These are phyloP conservation scores for Tachystola acroxantha DNA, from an alignment of 2,888 invertebrate species.

Conservation along the genomic window DNA sequence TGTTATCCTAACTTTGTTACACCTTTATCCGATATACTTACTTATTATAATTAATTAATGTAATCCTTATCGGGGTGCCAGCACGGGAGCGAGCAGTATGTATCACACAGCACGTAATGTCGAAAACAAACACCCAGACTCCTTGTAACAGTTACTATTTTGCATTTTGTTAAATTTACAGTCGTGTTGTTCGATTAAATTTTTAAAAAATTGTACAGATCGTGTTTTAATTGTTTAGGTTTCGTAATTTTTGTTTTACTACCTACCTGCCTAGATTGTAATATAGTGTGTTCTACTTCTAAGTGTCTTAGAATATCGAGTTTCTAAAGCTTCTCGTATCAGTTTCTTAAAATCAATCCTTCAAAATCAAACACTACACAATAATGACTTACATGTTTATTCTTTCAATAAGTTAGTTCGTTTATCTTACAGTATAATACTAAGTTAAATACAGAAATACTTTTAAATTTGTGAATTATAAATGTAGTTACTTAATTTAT, in stretches of 20 bases:
- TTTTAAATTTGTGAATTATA: constrained; percentile 1
- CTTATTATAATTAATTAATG: constrained; percentile 20
- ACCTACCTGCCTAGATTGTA: no score
- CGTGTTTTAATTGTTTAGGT: constrained; percentile 14
- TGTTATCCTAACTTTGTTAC: constrained; percentile 51
- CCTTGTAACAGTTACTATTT: constrained; percentile 64
- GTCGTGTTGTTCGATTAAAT: constrained; percentile 73
- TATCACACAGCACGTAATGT: constrained; percentile 15
- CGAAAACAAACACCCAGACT: constrained; percentile 37
- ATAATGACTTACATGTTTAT: constrained; percentile 32
- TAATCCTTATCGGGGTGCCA: constrained; percentile 14
- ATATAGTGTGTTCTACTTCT: no score
- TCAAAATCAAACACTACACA: constrained; percentile 28
- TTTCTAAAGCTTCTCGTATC: not conserved
- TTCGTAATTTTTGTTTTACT: not conserved
- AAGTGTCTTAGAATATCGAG: no score
- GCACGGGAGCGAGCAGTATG: constrained; percentile 9
- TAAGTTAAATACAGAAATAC: constrained; percentile 12
- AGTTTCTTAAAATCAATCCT: not conserved
- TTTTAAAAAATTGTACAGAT: constrained; percentile 28
- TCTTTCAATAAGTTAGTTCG: constrained; percentile 30
- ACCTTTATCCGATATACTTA: constrained; percentile 36
- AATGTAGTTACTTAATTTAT: constrained; percentile 5
- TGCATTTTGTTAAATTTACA: constrained; percentile 75
- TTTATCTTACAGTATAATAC: constrained; percentile 23